Percentiles rank a stretch among this genome's conserved stretches.
These are phyloP conservation scores for Zaprionus obscuricornis DNA, from an alignment of 2,888 invertebrate species.

Conservation along the genomic window DNA sequence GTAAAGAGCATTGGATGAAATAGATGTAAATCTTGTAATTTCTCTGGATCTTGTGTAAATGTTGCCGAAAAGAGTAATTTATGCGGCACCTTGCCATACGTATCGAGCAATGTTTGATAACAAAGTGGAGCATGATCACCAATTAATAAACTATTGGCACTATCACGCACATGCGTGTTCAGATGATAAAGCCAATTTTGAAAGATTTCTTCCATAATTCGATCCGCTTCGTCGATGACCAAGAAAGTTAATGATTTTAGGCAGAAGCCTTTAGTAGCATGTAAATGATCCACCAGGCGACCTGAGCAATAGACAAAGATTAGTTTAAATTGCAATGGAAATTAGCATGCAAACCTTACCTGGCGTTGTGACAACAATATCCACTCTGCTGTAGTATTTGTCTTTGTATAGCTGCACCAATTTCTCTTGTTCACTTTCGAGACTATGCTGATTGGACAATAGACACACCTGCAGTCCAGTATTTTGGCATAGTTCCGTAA, in stretches of 20 bases:
- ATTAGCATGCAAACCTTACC: slow-evolving; percentile 80
- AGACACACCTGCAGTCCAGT: slow-evolving; percentile 89
- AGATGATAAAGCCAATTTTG: slow-evolving; percentile 95
- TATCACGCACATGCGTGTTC: slow-evolving; percentile 86
- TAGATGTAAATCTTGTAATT: slow-evolving; percentile 92
- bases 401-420: slow-evolving; percentile 85
- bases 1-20: slow-evolving; percentile 97
- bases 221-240: slow-evolving; percentile 98
- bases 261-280: slow-evolving; percentile 91
- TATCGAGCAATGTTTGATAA: slow-evolving; percentile 72
- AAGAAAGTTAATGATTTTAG: slow-evolving; percentile 89
- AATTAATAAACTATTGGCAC: slow-evolving; percentile 84
- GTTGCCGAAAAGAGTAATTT: slow-evolving; percentile 99
- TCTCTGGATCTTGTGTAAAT: slow-evolving; percentile 97
- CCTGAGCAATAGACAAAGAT: slow-evolving; percentile 80
- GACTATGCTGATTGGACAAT: slow-evolving; percentile 87
- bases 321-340: neutral
- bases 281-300: slow-evolving; percentile 95
- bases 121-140: slow-evolving; percentile 82
- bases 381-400: slow-evolving; percentile 84
- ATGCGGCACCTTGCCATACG: slow-evolving; percentile 86
- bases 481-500: slow-evolving; percentile 88
- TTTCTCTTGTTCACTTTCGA: slow-evolving; percentile 88
- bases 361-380: slow-evolving; percentile 96
- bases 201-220: slow-evolving; percentile 95